Evolutionary conservation across 2,888 invertebrate genomes (phyloP).

Genomic region (Steinernema hermaphroditum): DNA sequence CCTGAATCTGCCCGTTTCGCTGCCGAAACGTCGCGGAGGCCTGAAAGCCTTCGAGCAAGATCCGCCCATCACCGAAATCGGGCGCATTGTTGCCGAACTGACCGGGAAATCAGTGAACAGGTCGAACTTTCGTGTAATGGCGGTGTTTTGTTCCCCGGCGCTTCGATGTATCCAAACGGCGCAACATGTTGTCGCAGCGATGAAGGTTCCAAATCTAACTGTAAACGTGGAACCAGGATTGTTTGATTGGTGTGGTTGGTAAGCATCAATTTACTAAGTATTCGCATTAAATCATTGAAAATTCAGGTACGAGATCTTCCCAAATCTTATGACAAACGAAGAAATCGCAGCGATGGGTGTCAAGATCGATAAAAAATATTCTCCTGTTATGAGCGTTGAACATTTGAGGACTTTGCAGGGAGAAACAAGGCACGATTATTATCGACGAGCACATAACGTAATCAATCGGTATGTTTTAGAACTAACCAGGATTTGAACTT

Average conservation of each 20-base stretch:
- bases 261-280: slow-evolving; percentile 3
- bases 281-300: neutral
- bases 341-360: slow-evolving; percentile 2
- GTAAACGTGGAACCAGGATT: slow-evolving; percentile 35
- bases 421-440: slow-evolving; percentile 36
- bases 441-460: slow-evolving; percentile 31
- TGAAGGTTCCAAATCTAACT: slow-evolving; percentile 11
- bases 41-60: slow-evolving; percentile 33
- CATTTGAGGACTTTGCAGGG: neutral
- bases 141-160: slow-evolving; percentile 38
- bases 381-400: neutral
- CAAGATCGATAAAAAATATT: neutral
- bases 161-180: slow-evolving; percentile 39
- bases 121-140: neutral
- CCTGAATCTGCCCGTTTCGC: slow-evolving; percentile 31
- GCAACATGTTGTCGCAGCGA: slow-evolving; percentile 15
- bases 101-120: slow-evolving; percentile 26
- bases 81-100: slow-evolving; percentile 23
- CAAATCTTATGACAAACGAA: slow-evolving; percentile 2
- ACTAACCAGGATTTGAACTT: too few relatives aligned
- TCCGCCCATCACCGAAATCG: slow-evolving; percentile 36
- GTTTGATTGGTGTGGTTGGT: slow-evolving; percentile 34
- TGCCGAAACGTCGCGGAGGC: slow-evolving; percentile 36
- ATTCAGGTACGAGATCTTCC: slow-evolving; percentile 6
- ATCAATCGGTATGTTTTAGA: slow-evolving; percentile 29